Evolutionary conservation across 2,888 invertebrate species (phyloP).

Genomic region (Heliconius ethilla): DNA sequence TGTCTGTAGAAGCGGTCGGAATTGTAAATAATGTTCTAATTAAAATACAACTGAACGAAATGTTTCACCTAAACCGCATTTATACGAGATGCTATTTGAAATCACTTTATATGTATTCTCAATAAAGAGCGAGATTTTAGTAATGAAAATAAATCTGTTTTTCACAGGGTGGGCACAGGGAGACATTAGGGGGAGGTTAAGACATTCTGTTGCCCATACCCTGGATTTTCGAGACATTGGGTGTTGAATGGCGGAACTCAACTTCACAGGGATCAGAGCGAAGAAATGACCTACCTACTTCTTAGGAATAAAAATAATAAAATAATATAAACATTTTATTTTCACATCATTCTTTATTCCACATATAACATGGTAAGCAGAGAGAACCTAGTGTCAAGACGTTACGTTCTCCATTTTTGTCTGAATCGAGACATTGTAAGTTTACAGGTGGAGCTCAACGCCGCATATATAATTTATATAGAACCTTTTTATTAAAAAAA

Average conservation of each 20-base stretch:
- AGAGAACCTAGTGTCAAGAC: too few relatives aligned
- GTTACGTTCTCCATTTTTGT: too few relatives aligned
- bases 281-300: too few relatives aligned
- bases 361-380: too few relatives aligned
- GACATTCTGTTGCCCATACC: neutral
- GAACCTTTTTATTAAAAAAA: neutral
- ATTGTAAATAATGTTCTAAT: slow-evolving; percentile 23
- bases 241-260: neutral
- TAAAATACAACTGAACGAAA: slow-evolving; percentile 12
- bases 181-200: too few relatives aligned
- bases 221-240: neutral
- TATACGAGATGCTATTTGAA: slow-evolving; percentile 4
- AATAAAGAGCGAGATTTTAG: neutral
- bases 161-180: neutral
- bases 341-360: too few relatives aligned
- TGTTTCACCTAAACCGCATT: slow-evolving; percentile 1
- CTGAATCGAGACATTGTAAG: too few relatives aligned
- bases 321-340: too few relatives aligned
- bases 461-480: too few relatives aligned
- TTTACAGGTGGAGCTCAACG: too few relatives aligned
- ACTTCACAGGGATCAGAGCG: too few relatives aligned
- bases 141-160: neutral
- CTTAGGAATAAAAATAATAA: too few relatives aligned
- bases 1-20: slow-evolving; percentile 19
- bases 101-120: neutral